Base-by-base conservation (phyloP, 1,140 invertebrate genomes). In the Drosophila truncata region DNA sequence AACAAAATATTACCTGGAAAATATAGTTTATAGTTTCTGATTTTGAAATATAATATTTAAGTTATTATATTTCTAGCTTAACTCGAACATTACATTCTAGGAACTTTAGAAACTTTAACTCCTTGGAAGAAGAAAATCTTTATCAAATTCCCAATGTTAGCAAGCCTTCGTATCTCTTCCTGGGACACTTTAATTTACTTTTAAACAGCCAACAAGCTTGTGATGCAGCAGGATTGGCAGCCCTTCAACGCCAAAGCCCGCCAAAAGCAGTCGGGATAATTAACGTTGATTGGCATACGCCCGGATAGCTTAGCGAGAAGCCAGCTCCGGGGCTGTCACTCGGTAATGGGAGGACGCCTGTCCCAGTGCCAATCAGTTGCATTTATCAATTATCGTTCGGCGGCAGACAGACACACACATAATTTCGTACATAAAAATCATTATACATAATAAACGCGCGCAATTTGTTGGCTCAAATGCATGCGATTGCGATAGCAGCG, bases 401-500 rank as follows among this genome's bases (percentile, higher is more conserved):
- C 44, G 41, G 10, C 47, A 50, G 27, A 50, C 49, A 55, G 31
- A 55, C 31, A 35, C 14, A 35, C 14, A 49, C 11, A n/a, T 18
- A 44, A n/a, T 33, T 35, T 20, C 23, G 57, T 49, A 62, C 37
- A 71, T 80, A 57, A 47, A 64, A 84, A 67, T 80, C 67, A 87
- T 88, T 88, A 78, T 47, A 80, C 72, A 72, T 80, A 82, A 86
- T 83, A 87, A 86, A 72, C 63, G 59, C 62, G 78, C 65, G 63
- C 82, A 85, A 86, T 85, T 86, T 86, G 73, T 80, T 79, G 64
- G 80, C 83, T 61, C 75, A 80, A 87, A 83, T 88, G 81, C 85
- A 87, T 84, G 81, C 81, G 74, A 84, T 72, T 58, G 58, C 61
- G 71, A 84, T 80, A 79, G 57, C 65, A 60, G 16, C 61, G 70